Base-by-base conservation (phyloP, 2,797 vertebrate species). In the Oreortyx pictus region DNA sequence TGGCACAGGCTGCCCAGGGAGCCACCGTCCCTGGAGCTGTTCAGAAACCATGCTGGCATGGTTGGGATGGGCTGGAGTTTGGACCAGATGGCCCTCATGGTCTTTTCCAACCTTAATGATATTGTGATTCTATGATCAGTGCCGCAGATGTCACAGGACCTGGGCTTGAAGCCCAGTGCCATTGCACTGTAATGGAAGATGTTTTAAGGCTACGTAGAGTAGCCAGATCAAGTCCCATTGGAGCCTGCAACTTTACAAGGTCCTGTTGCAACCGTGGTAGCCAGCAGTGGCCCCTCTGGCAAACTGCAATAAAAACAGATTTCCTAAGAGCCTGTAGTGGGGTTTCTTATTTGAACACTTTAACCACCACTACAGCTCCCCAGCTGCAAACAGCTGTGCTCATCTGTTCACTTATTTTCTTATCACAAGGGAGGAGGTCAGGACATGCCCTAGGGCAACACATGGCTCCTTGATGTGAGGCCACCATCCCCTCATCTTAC, bases 301-400 rank as follows among this genome's bases (percentile, higher is more conserved):
- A 93, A 93, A 88, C 85, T 57, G 2, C 87, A 86, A 70, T 14
- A 68, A 73, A 86, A 86, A 0, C 64, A 81, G 44, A 31, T 83
- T 90, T 90, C 57, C 9, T 67, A 57, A 90, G 64, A 86, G 23
- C 67, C 66, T 46, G 39, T 33, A 61, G 47, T 67, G 76, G 46
- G 20, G 25, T 47, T 94, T 76, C 76, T 83, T 91, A 59, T 67
- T 92, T 50, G 82, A 93, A 82, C 71, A 46, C 72, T 89, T 88
- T 70, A 76, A 64, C 62, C 61, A 24, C 46, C 72, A 10, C 73
- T 47, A 19, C 19, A 62, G 62, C 29, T 86, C 85, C 81, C 60
- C 75, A 79, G 89, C 57, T 89, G 61, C 1, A 1, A 89, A 92
- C 49, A 74, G 71, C 60, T 93, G 88, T 82, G 87, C 82, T 86